Percentiles rank a stretch among this genome's conserved stretches.
Evolutionary conservation across 1,140 invertebrate genomes (phyloP).

Genomic region (Diplogasteroides magnus): DNA sequence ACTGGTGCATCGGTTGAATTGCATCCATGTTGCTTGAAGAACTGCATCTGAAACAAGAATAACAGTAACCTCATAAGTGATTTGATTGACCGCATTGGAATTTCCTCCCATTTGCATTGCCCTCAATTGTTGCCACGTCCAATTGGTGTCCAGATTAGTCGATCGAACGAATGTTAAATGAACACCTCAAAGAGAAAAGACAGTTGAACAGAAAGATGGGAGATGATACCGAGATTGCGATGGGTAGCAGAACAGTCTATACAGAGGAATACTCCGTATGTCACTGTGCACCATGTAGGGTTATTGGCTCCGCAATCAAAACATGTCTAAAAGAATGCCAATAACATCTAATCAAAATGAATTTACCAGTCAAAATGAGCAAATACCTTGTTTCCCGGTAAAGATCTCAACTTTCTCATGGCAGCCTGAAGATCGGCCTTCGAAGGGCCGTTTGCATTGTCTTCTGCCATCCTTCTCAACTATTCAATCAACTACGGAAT

Average conservation of each 20-base stretch:
- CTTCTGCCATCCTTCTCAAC: neutral
- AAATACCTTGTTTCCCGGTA: slow-evolving; percentile 32
- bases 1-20: slow-evolving; percentile 84
- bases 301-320: slow-evolving; percentile 97
- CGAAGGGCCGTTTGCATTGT: slow-evolving; percentile 28
- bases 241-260: slow-evolving; percentile 98
- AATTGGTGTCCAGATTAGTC: slow-evolving; percentile 90
- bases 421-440: slow-evolving; percentile 26
- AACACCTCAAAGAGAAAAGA: slow-evolving; percentile 68
- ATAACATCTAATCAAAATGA: slow-evolving; percentile 1
- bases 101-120: slow-evolving; percentile 99
- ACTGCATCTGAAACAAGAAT: slow-evolving; percentile 69
- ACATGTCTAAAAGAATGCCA: slow-evolving; percentile 69
- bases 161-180: slow-evolving; percentile 53
- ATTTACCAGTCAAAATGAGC: too few relatives aligned
- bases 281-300: slow-evolving; percentile 97
- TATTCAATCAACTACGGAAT: too few relatives aligned
- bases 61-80: neutral
- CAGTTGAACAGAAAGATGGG: slow-evolving; percentile 94
- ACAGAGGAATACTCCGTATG: slow-evolving; percentile 98
- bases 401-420: slow-evolving; percentile 31
- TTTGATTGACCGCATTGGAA: slow-evolving; percentile 72
- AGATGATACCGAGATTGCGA: slow-evolving; percentile 85
- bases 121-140: slow-evolving; percentile 68
- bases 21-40: slow-evolving; percentile 89